phyloP scores from a whole-genome alignment of 2,888 invertebrate species.

The Perizoma flavofasciatum region DNA sequence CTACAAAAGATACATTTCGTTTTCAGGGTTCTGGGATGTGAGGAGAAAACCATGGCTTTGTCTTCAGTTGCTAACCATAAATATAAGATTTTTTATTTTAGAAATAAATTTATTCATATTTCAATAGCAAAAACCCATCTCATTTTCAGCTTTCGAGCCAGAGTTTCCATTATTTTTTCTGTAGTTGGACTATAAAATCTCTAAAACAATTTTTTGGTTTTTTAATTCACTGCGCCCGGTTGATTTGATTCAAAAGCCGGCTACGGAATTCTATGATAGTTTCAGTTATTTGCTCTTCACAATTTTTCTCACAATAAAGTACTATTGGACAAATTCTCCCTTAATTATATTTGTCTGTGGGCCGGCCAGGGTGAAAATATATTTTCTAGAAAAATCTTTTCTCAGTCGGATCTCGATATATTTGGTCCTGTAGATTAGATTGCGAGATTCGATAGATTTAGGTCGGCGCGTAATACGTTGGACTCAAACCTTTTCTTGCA shows the following conservation, averaged over 20 bases:
- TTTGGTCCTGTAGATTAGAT: conserved; percentile 49
- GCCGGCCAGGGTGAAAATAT: conserved; percentile 48
- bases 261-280: conserved; percentile 16
- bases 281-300: conserved; percentile 18
- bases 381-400: conserved; percentile 48
- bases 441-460: conserved; percentile 40
- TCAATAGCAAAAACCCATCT: too few species aligned
- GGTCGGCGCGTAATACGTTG: conserved; percentile 36
- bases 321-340: conserved; percentile 51
- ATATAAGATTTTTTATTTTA: too few species aligned
- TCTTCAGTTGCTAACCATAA: too few species aligned
- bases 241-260: too few species aligned
- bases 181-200: too few species aligned
- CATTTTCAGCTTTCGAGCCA: too few species aligned
- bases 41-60: conserved; percentile 1
- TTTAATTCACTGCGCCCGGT: too few species aligned
- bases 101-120: too few species aligned
- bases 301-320: conserved; percentile 34
- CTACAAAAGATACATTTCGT: conserved; percentile 57
- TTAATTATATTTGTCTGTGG: conserved; percentile 58
- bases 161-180: too few species aligned
- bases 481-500: conserved; percentile 34
- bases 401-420: conserved; percentile 43
- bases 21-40: conserved; percentile 48
- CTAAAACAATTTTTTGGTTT: too few species aligned